Evolutionary conservation across 2,888 invertebrate species (phyloP), one percentile per base, ranked within the genome.

Genomic region (Scelioninae gen. 2): DNA sequence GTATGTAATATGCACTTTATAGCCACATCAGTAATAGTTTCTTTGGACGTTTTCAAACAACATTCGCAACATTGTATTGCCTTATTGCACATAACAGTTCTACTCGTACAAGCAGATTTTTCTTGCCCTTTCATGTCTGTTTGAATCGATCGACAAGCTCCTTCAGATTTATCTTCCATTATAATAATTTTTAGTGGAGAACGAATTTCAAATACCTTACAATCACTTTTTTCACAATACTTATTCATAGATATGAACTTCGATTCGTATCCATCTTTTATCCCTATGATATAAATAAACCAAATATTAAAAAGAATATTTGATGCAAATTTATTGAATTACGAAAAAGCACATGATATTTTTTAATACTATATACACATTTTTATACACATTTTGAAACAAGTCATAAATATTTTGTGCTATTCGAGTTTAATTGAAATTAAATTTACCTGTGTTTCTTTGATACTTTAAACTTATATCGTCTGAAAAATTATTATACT

Each of bases 101-200:
- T 45, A 35, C 16, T 53, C 15, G 48, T 60, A 9, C 46, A 60
- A 39, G 18, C 11, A 13, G 46, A 33, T 31, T 48, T 60, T 31
- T 39, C 33, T 58, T 43, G 16, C 4, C 22, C 19, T 39, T 37
- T 61, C 1, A 16, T 22, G n/a, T 57, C 63, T 9, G 16, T 43
- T 7, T 61, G 33, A 18, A 50, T 31, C 9, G 37, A n/a, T 22
- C 45, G 63, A 41, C 61, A 55, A 19, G 35, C 6, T n/a, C 16
- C 2, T 4, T 50, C 16, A 2, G 11, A 2, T 43, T 71, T 71
- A 13, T 28, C 39, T 15, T 53, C 68, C 45, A 68, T 52, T 37
- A 73, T 73, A 55, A 73, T 68, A 18, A 73, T 73, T 52, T 73
- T 73, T 13, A 73, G 11, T 9, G 73, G 73, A 28, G 73, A 45